A percentile compares a stretch with the other conserved stretches of the same genome.
These are phyloP conservation scores for Yponomeuta plumbellus DNA, from an alignment of 2,888 invertebrate species.

Conservation along the genomic window DNA sequence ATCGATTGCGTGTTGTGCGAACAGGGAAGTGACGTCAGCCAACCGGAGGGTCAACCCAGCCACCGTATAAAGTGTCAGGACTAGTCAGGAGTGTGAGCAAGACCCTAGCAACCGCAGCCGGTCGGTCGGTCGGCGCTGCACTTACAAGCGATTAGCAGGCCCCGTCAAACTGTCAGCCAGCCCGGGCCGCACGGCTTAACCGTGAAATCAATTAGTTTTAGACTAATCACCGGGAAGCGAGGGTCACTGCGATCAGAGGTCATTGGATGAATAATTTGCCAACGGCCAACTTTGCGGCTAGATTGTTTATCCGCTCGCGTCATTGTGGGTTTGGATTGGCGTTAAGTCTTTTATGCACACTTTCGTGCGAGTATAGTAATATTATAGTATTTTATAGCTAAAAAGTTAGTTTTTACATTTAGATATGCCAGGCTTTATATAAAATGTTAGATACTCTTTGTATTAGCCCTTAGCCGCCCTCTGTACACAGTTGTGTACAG, in stretches of 20 bases:
- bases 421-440: no score
- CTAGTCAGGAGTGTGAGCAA: not conserved
- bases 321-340: slow-evolving; percentile 8
- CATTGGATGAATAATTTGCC: slow-evolving; percentile 49
- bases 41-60: not conserved
- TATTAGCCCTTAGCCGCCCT: no score
- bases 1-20: not conserved
- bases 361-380: not conserved
- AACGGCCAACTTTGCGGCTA: slow-evolving; percentile 30
- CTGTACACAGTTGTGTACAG: no score
- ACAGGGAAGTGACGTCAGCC: not conserved
- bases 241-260: slow-evolving; percentile 44
- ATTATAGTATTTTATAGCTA: no score
- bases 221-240: slow-evolving; percentile 48
- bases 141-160: slow-evolving; percentile 28
- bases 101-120: slow-evolving; percentile 8
- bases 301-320: slow-evolving; percentile 14
- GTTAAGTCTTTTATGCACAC: no score
- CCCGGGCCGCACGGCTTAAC: slow-evolving; percentile 22
- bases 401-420: no score
- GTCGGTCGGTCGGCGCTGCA: slow-evolving; percentile 15
- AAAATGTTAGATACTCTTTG: no score
- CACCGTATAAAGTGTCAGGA: slow-evolving; percentile 3
- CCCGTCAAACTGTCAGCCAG: slow-evolving; percentile 21
- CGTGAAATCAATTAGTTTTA: slow-evolving; percentile 54